A percentile compares a stretch with the other conserved stretches of the same genome.
Evolutionary conservation across 2,888 invertebrate genomes (phyloP).

Genomic region (Bruchidius siliquastri): DNA sequence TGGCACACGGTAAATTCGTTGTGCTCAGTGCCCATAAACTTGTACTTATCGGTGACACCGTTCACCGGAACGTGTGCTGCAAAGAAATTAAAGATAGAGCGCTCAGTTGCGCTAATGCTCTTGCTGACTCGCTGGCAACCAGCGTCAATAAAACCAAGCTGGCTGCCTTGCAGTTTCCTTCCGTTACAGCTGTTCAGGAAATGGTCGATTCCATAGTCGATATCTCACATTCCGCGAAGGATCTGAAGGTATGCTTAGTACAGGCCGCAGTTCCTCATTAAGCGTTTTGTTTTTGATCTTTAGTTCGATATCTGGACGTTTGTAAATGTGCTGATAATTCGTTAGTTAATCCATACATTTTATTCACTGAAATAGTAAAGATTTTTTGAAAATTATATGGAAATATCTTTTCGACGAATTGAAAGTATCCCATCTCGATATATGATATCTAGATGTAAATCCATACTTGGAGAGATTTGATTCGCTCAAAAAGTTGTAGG

Average conservation of each 20-base stretch:
- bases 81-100: constrained; percentile 69
- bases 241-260: constrained; percentile 69
- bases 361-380: not conserved
- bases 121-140: constrained; percentile 75
- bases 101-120: constrained; percentile 69
- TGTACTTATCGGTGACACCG: constrained; percentile 91
- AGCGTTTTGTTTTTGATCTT: constrained; percentile 4
- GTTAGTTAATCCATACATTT: too few species aligned
- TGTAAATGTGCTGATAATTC: not conserved
- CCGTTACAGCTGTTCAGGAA: constrained; percentile 82
- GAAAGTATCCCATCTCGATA: too few species aligned
- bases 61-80: constrained; percentile 78
- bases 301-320: not conserved
- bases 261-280: constrained; percentile 59
- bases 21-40: constrained; percentile 90
- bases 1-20: constrained; percentile 91
- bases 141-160: constrained; percentile 86
- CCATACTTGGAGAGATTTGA: too few species aligned
- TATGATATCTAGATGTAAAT: too few species aligned
- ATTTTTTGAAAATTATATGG: not conserved
- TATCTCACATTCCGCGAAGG: constrained; percentile 78
- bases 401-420: not conserved
- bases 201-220: constrained; percentile 90
- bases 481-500: too few species aligned
- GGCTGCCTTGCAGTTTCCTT: constrained; percentile 88